phyloP scores from a whole-genome alignment of 2,888 invertebrate species.

The Troglohyphantes excavatus region DNA sequence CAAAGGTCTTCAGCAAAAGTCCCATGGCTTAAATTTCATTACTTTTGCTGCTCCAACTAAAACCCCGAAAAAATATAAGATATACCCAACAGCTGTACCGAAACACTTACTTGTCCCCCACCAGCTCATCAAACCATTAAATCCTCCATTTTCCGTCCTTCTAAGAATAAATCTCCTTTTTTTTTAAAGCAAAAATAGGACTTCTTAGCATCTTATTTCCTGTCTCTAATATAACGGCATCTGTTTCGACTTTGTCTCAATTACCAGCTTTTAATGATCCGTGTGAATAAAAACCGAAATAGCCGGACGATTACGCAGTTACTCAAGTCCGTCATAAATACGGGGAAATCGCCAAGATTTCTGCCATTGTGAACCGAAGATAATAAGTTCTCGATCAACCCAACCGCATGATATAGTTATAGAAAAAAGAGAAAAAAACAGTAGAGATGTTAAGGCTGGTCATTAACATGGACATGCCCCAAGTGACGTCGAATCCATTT shows the following conservation, averaged over 20 bases:
- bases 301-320: conserved; percentile 34
- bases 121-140: not conserved
- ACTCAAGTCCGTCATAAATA: conserved; percentile 16
- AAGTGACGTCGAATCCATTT: conserved; percentile 44
- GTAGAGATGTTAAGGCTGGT: conserved; percentile 34
- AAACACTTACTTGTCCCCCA: not conserved
- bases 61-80: not conserved
- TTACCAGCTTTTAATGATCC: conserved; percentile 70
- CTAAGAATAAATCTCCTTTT: not conserved
- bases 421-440: conserved; percentile 7
- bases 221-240: conserved; percentile 14
- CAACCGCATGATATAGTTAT: conserved; percentile 17
- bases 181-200: not conserved
- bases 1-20: not conserved
- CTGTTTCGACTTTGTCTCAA: conserved; percentile 36
- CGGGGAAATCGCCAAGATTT: not conserved
- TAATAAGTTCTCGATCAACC: conserved; percentile 58
- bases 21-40: not conserved
- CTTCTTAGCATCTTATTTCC: conserved; percentile 21
- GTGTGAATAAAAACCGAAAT: conserved; percentile 31
- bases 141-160: not conserved
- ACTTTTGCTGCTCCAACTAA: not conserved
- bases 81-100: not conserved
- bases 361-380: conserved; percentile 1
- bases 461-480: conserved; percentile 73